A percentile compares a stretch with the other conserved stretches of the same genome.
Conservation (phyloP, 2,888 invertebrate species). For the Spisula subtruncata region DNA sequence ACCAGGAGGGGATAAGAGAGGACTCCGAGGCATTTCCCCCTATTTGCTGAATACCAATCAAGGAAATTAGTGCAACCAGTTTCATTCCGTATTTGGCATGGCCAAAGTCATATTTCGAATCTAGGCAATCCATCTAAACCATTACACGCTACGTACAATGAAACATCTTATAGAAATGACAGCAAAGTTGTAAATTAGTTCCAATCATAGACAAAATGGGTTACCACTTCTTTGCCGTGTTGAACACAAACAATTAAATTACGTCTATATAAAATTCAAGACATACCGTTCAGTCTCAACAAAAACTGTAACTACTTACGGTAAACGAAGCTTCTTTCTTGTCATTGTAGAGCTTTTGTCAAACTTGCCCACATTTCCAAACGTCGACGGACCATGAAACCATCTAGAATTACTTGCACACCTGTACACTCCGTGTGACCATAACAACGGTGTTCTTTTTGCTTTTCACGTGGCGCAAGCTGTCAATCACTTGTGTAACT, state of each 20-base stretch:
- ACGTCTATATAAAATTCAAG: background rate
- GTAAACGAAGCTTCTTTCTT: background rate
- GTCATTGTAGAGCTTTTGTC: background rate
- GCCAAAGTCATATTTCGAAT: too few species aligned
- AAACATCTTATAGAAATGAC: too few species aligned
- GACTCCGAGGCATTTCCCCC: too few species aligned
- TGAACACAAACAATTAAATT: background rate
- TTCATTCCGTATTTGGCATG: too few species aligned
- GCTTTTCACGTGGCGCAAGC: slow-evolving; percentile 43
- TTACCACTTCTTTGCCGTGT: too few species aligned
- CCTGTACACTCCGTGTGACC: slow-evolving; percentile 52
- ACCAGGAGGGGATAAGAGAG: too few species aligned
- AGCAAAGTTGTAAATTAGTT: too few species aligned
- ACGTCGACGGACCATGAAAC: background rate
- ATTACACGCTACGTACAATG: too few species aligned
- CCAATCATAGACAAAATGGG: too few species aligned
- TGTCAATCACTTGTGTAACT: slow-evolving; percentile 58
- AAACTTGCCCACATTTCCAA: background rate
- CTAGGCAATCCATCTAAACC: too few species aligned
- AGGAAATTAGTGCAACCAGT: too few species aligned
- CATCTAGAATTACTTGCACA: slow-evolving; percentile 44
- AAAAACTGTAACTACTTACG: background rate
- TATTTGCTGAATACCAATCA: too few species aligned
- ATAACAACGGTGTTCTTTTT: slow-evolving; percentile 54
- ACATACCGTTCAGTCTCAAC: background rate